These are phyloP conservation scores for Uloborus plumipes DNA, from an alignment of 2,888 invertebrate genomes.

Conservation along the genomic window DNA sequence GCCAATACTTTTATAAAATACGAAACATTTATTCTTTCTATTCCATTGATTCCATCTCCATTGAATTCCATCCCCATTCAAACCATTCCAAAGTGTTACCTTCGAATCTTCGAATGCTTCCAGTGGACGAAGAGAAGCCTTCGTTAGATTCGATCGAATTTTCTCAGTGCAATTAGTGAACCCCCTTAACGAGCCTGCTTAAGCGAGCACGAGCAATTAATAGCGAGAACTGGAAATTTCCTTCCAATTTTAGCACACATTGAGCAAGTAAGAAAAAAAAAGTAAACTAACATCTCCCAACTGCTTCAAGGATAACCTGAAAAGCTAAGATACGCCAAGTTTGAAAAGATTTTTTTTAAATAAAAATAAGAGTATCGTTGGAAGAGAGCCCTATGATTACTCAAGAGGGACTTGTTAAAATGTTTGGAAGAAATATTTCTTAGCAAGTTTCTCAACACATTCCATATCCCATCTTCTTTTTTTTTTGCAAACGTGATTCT, in stretches of 20 bases:
- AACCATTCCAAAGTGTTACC: no score
- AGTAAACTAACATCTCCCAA: slow-evolving; percentile 7
- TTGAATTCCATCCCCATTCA: no score
- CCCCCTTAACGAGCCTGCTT: slow-evolving; percentile 53
- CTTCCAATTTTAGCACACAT: slow-evolving; percentile 11
- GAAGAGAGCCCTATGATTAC: background rate
- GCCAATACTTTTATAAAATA: no score
- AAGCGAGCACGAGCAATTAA: slow-evolving; percentile 45
- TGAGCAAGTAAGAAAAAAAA: slow-evolving; percentile 20
- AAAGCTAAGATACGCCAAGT: no score
- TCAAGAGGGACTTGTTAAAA: slow-evolving; percentile 60
- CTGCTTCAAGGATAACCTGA: no score
- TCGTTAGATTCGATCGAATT: slow-evolving; percentile 60
- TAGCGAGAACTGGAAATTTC: slow-evolving; percentile 56
- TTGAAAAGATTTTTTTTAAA: no score
- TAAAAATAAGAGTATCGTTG: no score
- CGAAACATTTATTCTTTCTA: no score
- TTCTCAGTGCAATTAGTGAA: slow-evolving; percentile 51
- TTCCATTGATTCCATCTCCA: no score
- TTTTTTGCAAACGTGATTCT: no score
- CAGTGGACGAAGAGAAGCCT: slow-evolving; percentile 21
- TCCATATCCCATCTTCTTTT: background rate
- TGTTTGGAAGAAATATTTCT: slow-evolving; percentile 38
- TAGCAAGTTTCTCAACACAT: slow-evolving; percentile 21
- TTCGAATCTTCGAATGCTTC: no score